These are phyloP conservation scores for Cremastobaeus sp. DNA, from an alignment of 2,888 invertebrate species.

Conservation along the genomic window DNA sequence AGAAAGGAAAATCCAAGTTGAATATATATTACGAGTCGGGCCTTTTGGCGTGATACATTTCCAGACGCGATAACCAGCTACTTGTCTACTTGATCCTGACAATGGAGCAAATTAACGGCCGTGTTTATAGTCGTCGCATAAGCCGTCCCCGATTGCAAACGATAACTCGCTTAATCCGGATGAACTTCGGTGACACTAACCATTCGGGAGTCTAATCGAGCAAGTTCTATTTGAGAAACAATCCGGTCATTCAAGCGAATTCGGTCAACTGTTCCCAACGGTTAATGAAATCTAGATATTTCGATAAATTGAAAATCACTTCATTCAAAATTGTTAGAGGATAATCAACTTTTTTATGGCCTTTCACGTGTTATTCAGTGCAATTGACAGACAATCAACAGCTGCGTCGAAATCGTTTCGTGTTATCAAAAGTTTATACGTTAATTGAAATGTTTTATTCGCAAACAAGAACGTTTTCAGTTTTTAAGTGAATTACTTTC, in stretches of 20 bases:
- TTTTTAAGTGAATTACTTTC: no score
- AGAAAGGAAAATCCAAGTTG: not conserved
- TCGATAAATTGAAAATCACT: no score
- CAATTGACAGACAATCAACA: no score
- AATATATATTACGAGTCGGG: not conserved
- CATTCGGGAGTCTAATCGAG: constrained; percentile 18
- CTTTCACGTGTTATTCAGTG: no score
- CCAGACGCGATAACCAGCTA: constrained; percentile 17
- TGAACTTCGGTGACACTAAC: constrained; percentile 24
- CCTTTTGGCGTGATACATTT: constrained; percentile 17
- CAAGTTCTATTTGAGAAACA: constrained; percentile 28
- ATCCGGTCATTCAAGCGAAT: constrained; percentile 10
- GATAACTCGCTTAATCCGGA: constrained; percentile 40
- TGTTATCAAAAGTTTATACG: no score
- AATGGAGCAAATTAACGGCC: constrained; percentile 31
- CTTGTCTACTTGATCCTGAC: constrained; percentile 22
- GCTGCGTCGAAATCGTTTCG: no score
- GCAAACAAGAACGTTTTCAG: no score
- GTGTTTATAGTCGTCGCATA: constrained; percentile 32
- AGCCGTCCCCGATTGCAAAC: constrained; percentile 29
- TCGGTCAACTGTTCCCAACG: not conserved
- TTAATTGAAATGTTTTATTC: no score
- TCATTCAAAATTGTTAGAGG: no score
- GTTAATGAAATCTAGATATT: not conserved
- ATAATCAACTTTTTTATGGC: no score